Evolutionary conservation across 2,113 vertebrate species (phyloP).

Genomic region (Saguinus midas): DNA sequence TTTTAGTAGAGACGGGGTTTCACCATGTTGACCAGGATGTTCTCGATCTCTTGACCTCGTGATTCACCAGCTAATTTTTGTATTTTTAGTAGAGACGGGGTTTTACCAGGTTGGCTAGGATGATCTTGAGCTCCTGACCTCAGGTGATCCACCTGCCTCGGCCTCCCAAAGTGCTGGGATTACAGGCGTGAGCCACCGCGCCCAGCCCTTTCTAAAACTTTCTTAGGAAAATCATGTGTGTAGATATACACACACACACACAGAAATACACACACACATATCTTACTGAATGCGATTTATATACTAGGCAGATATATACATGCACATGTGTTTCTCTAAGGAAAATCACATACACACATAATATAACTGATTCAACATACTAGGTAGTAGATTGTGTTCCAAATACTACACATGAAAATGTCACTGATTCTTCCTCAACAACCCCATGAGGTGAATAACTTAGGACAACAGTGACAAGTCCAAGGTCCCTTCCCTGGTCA

Average conservation of each 20-base stretch:
- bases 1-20: too few relatives aligned
- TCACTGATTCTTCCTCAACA: not conserved
- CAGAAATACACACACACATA: not conserved
- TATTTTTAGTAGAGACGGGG: too few relatives aligned
- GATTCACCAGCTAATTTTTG: too few relatives aligned
- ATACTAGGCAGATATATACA: not conserved
- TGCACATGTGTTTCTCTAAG: not conserved
- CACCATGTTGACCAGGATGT: too few relatives aligned
- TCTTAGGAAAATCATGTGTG: not conserved
- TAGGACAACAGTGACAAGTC: not conserved
- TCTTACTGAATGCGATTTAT: not conserved
- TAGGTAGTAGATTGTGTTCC: not conserved
- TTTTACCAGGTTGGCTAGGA: too few relatives aligned
- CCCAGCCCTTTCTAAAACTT: too few relatives aligned
- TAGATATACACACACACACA: too few relatives aligned
- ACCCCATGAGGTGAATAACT: fast-evolving
- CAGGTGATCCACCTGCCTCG: too few relatives aligned
- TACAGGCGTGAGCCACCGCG: too few relatives aligned
- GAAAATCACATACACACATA: not conserved
- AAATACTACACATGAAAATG: not conserved
- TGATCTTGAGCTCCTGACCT: too few relatives aligned
- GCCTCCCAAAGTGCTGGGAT: too few relatives aligned
- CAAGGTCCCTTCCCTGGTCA: not conserved
- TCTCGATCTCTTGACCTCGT: too few relatives aligned
- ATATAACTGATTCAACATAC: not conserved